Evolutionary conservation across 2,113 vertebrate species (phyloP), one percentile per base, ranked within the genome.

Genomic region (Vulpes vulpes): DNA sequence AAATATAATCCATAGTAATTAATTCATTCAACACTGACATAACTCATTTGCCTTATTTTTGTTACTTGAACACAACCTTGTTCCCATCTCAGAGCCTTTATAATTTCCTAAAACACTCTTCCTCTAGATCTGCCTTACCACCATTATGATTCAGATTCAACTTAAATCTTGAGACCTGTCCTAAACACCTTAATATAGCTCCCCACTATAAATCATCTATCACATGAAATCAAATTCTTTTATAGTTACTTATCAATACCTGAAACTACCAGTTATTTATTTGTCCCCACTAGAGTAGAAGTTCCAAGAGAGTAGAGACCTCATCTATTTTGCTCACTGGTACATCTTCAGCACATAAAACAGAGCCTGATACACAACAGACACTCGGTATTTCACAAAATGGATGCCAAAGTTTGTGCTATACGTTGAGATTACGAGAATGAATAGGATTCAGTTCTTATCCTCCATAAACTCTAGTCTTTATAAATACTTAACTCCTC

Each of bases 91-190:
- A 80, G 55, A 49, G 62, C 27, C 59, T 92, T 96, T 90, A 35
- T 53, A 95, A 85, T 94, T 59, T 83, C 64, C 83, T 96, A 85
- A 82, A 86, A 89, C n/a, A 85, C 23, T 92, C 64, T 69, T 94
- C 32, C 49, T 95, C 69, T 85, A 95, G 11, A 73, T 81, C 35
- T 89, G 27, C 11, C 62, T 76, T 94, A 4, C 65, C 65, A 76
- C 69, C 49, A 89, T 51, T 65, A 38, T 8, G 8, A 89, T 94
- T 82, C 78, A 89, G 8, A 89, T 94, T 82, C 78, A 89, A 91
- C n/a, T 71, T 85, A 78, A 97, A 80, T 90, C 67, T 69, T 55
- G 19, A 93, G 38, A 89, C 0, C 89, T 87, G 78, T 93, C 60
- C 89, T 87, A 35, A 79, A 22, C 55, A 74, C 35, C 11, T 23